Evolutionary conservation across 2,797 vertebrate species (phyloP).

Genomic region (Rhinoraja longicauda): DNA sequence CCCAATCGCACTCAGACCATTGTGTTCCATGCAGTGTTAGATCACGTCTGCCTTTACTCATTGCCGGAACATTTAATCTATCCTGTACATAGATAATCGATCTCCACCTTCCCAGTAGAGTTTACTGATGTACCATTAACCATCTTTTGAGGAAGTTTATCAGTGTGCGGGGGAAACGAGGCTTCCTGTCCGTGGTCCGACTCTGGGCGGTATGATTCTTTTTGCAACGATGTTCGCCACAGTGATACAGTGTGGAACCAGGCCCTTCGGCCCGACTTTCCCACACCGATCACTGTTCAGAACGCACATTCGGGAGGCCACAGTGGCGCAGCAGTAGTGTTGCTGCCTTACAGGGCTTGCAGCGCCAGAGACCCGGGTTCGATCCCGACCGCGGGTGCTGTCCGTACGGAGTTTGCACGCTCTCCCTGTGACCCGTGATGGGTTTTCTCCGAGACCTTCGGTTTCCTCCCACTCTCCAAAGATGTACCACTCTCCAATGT

Average conservation of each 20-base stretch:
- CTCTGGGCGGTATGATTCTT: not conserved
- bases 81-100: not conserved
- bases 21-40: conserved; percentile 20
- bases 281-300: not conserved
- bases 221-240: not conserved
- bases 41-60: conserved; percentile 1
- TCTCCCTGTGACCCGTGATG: too few relatives aligned
- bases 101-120: not conserved
- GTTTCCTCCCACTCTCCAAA: too few relatives aligned
- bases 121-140: not conserved
- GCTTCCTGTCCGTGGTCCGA: not conserved
- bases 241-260: too few relatives aligned
- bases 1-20: not conserved
- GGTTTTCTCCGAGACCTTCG: too few relatives aligned
- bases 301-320: too few relatives aligned
- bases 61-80: conserved; percentile 17
- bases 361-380: too few relatives aligned
- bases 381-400: too few relatives aligned
- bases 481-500: too few relatives aligned
- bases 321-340: too few relatives aligned
- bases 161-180: not conserved
- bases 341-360: too few relatives aligned
- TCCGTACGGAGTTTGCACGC: too few relatives aligned
- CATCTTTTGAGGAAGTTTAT: not conserved
- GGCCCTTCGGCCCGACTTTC: too few relatives aligned